Conservation (phyloP, 2,113 vertebrate species). For the Corvus cornix region DNA sequence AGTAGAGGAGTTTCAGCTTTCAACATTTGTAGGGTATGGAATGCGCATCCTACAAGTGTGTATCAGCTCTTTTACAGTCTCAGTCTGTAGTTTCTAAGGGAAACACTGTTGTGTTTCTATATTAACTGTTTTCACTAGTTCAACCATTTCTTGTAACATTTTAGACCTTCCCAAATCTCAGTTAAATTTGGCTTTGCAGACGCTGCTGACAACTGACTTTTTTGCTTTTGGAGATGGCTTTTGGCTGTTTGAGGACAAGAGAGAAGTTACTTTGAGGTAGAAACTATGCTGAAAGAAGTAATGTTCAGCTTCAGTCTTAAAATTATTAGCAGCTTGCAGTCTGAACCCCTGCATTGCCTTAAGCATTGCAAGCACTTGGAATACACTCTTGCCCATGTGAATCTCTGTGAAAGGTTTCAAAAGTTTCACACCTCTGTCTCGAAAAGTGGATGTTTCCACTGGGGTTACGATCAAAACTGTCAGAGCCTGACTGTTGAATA, state of each 20-base stretch:
- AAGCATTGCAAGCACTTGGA: neutral
- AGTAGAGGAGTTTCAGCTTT: neutral
- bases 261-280: neutral
- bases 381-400: neutral
- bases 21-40: neutral
- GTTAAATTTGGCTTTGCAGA: neutral
- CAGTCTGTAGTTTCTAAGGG: neutral
- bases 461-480: neutral
- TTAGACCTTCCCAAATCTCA: neutral
- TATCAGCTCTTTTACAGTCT: neutral
- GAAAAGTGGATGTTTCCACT: neutral
- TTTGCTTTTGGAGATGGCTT: neutral
- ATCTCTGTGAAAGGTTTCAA: neutral
- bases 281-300: neutral
- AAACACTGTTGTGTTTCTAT: neutral
- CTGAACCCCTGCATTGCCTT: neutral
- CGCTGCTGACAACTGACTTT: neutral
- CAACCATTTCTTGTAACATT: neutral
- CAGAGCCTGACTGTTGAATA: neutral
- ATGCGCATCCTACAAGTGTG: rapidly evolving
- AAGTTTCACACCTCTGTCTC: neutral
- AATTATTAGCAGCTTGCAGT: neutral
- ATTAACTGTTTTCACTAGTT: neutral
- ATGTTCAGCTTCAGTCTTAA: neutral
- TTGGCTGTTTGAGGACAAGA: neutral